phyloP scores from a whole-genome alignment of 1,140 invertebrate genomes.

The Amphibalanus amphitrite region DNA sequence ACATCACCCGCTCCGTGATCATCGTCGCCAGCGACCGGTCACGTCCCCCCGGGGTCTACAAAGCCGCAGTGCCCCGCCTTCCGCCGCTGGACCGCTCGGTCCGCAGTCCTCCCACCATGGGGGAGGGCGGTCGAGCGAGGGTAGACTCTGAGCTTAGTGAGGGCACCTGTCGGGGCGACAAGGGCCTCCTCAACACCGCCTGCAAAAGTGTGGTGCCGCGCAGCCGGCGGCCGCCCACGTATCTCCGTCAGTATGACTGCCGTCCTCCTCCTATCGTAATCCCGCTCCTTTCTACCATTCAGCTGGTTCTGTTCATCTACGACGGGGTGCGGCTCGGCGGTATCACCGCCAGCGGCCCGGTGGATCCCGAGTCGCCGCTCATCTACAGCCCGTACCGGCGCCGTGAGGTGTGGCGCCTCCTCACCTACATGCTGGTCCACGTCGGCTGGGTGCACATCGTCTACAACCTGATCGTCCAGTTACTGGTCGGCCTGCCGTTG shows the following conservation, averaged over 20 bases:
- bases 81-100: too few relatives aligned
- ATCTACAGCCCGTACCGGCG: slow-evolving; percentile 81
- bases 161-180: too few relatives aligned
- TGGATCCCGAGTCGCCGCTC: slow-evolving; percentile 32
- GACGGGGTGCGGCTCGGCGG: background rate
- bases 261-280: background rate
- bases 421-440: slow-evolving; percentile 95
- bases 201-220: background rate
- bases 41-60: too few relatives aligned
- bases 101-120: too few relatives aligned
- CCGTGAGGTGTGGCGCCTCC: slow-evolving; percentile 74
- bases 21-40: too few relatives aligned
- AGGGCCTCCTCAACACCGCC: too few relatives aligned
- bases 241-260: background rate
- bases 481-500: slow-evolving; percentile 45
- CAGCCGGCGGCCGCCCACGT: background rate
- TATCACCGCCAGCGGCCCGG: background rate
- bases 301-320: background rate
- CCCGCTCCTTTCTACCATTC: background rate
- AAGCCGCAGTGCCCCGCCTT: too few relatives aligned
- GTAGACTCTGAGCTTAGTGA: too few relatives aligned
- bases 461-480: slow-evolving; percentile 35
- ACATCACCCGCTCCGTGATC: too few relatives aligned
- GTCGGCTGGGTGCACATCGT: slow-evolving; percentile 39
- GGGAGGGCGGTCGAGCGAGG: too few relatives aligned